A percentile compares a stretch with the other conserved stretches of the same genome.
phyloP scores from a whole-genome alignment of 2,888 invertebrate species.

The Drosophila setosimentum region DNA sequence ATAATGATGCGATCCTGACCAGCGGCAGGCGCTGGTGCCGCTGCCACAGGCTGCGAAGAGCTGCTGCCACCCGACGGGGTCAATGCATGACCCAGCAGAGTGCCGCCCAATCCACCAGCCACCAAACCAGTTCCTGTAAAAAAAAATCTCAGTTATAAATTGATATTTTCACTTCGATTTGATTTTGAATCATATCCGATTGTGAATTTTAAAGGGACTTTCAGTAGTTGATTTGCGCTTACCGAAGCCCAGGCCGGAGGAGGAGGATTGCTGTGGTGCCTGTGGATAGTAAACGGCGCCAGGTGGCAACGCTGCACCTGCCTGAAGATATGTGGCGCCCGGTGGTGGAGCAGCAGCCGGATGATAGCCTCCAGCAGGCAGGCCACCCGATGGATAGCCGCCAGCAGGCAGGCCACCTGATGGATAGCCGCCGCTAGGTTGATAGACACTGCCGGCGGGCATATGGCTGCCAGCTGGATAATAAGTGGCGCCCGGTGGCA shows the following conservation, averaged over 20 bases:
- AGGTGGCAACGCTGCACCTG: conserved; percentile 73
- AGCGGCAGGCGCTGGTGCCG: conserved; percentile 65
- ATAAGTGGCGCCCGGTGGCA: conserved; percentile 66
- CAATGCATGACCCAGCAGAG: conserved; percentile 82
- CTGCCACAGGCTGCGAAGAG: conserved; percentile 66
- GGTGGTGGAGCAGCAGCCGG: conserved; percentile 71
- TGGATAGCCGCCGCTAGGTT: conserved; percentile 70
- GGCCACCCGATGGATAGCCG: conserved; percentile 51
- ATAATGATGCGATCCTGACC: conserved; percentile 83
- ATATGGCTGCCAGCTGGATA: conserved; percentile 57
- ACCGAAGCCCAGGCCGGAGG: conserved; percentile 84
- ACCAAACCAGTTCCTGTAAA: conserved; percentile 81
- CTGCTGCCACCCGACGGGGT: conserved; percentile 80
- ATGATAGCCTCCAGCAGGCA: conserved; percentile 55
- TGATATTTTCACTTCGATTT: background rate
- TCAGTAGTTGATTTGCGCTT: conserved; percentile 30
- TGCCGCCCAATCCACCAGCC: conserved; percentile 84
- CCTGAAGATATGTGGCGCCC: conserved; percentile 75
- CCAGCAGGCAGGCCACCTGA: conserved; percentile 21
- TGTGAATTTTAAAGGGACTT: background rate
- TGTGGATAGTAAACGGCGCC: conserved; percentile 76
- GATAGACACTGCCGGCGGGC: conserved; percentile 67
- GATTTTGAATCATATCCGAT: background rate
- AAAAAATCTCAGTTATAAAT: background rate
- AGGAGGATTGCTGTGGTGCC: conserved; percentile 81